Evolutionary conservation across 2,888 invertebrate genomes (phyloP).

Genomic region (Lapara coniferarum): DNA sequence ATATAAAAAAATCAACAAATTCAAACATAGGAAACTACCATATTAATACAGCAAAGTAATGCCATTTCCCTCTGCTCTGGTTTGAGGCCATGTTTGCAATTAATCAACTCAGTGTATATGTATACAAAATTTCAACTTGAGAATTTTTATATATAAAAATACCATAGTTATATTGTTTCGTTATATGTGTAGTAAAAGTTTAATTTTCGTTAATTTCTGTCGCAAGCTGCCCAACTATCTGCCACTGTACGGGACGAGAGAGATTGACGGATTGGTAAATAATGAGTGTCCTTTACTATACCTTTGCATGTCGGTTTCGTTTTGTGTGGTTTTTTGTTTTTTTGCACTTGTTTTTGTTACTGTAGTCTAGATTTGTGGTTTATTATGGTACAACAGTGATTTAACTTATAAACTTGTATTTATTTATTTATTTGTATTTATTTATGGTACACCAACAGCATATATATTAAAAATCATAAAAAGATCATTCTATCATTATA

Average conservation of each 20-base stretch:
- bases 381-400: no score
- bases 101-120: no score
- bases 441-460: no score
- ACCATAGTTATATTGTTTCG: background rate
- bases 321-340: slow-evolving; percentile 3
- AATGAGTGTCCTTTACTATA: slow-evolving; percentile 31
- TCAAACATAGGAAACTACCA: no score
- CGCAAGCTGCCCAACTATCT: slow-evolving; percentile 90
- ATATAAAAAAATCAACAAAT: no score
- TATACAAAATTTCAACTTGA: background rate
- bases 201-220: slow-evolving; percentile 34
- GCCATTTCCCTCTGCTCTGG: no score
- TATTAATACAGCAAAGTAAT: no score
- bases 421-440: no score
- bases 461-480: no score
- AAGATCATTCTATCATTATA: no score
- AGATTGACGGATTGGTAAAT: slow-evolving; percentile 89
- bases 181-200: background rate
- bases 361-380: background rate
- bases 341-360: background rate
- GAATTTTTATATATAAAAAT: background rate
- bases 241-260: slow-evolving; percentile 88
- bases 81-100: no score
- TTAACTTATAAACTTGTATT: no score
- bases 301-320: slow-evolving; percentile 21